phyloP scores from a whole-genome alignment of 2,888 invertebrate genomes.

The Cyrtodaria siliqua region DNA sequence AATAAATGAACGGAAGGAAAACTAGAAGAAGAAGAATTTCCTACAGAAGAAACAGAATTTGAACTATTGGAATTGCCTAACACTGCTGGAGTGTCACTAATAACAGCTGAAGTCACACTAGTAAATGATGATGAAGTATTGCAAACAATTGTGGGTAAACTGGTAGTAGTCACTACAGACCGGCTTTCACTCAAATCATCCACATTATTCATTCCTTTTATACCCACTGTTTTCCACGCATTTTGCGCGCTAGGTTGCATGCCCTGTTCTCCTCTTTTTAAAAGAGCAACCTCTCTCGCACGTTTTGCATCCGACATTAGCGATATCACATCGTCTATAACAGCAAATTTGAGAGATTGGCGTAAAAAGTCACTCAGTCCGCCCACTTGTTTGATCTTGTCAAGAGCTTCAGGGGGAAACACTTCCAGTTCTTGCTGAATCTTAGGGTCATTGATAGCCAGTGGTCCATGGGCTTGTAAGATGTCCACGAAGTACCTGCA shows the following conservation, averaged over 20 bases:
- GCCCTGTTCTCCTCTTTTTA: conserved; percentile 32
- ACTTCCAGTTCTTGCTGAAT: conserved; percentile 68
- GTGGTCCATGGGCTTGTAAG: conserved; percentile 71
- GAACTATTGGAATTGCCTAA: conserved; percentile 23
- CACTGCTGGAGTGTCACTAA: not conserved
- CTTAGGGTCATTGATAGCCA: conserved; percentile 60
- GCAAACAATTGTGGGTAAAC: conserved; percentile 6
- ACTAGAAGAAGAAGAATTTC: conserved; percentile 8
- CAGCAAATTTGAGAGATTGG: conserved; percentile 72
- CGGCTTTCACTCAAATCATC: conserved; percentile 56
- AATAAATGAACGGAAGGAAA: not conserved
- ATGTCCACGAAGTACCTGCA: conserved; percentile 73
- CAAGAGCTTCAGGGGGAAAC: conserved; percentile 71
- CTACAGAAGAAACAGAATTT: conserved; percentile 16
- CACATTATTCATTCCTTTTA: conserved; percentile 51
- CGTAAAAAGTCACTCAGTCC: conserved; percentile 68
- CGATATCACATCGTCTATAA: conserved; percentile 72
- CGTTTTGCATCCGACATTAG: conserved; percentile 65
- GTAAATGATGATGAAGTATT: too few species aligned
- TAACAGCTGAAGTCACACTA: too few species aligned
- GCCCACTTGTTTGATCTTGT: conserved; percentile 67
- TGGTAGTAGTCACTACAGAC: not conserved
- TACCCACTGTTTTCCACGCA: conserved; percentile 67
- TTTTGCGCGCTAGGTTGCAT: conserved; percentile 30
- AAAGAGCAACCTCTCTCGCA: conserved; percentile 63